Evolutionary conservation across 2,113 vertebrate genomes (phyloP), one percentile per base, ranked within the genome.

Genomic region (Caracal caracal): DNA sequence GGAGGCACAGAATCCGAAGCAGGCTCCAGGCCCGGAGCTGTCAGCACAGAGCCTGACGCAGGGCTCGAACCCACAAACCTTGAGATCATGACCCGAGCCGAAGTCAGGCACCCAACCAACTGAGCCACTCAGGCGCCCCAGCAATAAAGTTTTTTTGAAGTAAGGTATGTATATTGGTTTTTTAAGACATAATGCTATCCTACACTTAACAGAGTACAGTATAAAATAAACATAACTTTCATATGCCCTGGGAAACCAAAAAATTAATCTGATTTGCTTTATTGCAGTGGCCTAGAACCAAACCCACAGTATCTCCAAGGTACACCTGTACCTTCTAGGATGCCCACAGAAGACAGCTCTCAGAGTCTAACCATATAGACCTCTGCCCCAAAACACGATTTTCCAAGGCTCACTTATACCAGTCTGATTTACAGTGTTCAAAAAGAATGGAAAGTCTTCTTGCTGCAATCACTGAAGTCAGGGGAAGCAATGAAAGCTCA

Each of bases 351-450:
- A 79, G 22, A 75, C 8, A 79, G 28, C 22, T 26, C 40, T 82
- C 47, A 79, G 6, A 79, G 16, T 87, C 47, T 78, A 85, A 22
- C 59, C 12, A 43, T 19, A 90, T 1, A 75, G 37, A 8, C 7
- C n/a, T 94, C n/a, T 88, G 49, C 35, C 63, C 78, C 6, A 40
- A 89, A 86, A 93, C 43, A 89, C 88, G 53, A 66, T 85, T 75
- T 89, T 90, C 43, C 33, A 92, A 76, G 37, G 33, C 61, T 63
- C 3, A 30, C 56, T 79, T 88, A 85, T 26, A 75, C 65, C 22
- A 87, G 37, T 61, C 15, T 59, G 11, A 82, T 35, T 92, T 92
- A 20, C 59, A 81, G 20, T 51, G 37, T 81, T 91, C 17, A 84
- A 35, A 15, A 97, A 93, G 37, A 84, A 89, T 22, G 3, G 2